Evolutionary conservation across 2,113 vertebrate genomes (phyloP), one percentile per base, ranked within the genome.

Genomic region (Triplophysa siluroides): DNA sequence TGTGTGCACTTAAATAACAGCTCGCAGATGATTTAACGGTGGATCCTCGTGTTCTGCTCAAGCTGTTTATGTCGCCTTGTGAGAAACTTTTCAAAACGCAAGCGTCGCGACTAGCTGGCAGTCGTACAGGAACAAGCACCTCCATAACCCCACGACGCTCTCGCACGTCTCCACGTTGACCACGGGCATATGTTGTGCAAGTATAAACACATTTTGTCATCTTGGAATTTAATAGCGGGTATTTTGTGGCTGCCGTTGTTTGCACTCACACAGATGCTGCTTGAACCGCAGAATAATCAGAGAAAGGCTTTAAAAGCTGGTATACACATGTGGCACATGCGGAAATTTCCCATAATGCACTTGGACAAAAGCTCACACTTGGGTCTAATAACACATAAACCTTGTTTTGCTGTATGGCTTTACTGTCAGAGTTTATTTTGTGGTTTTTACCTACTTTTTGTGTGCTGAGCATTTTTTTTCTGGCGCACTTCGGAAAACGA

Each of bases 171-270:
- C 54, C 1, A 54, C 3, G 13, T 60, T 41, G 33, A 73, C n/a
- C 54, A 21, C n/a, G 4, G 41, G 70, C 70, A 60, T 73, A 72
- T 73, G 52, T 62, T 63, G 72, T 47, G 21, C n/a, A 23, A 50
- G 66, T 69, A 69, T 24, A 43, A 74, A 43, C 71, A 43, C 33
- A 74, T 74, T 61, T 74, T 47, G 56, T 74, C 71, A 61, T 56
- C 73, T 47, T 21, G 1, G 16, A 75, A 18, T 63, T 47, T 63
- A 75, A 75, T 41, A 75, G 58, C 19, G 21, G 19, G 43, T 62
- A 58, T 47, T 62, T 23, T 29, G 23, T 8, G 52, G 54, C n/a
- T 21, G n/a, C n/a, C n/a, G 54, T 63, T 43, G 41, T 47, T 63
- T 75, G 41, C 73, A 75, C 58, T 21, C 45, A n/a, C 23, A n/a